Base-by-base conservation (phyloP, 2,888 invertebrate species). In the Mythimna pallens region DNA sequence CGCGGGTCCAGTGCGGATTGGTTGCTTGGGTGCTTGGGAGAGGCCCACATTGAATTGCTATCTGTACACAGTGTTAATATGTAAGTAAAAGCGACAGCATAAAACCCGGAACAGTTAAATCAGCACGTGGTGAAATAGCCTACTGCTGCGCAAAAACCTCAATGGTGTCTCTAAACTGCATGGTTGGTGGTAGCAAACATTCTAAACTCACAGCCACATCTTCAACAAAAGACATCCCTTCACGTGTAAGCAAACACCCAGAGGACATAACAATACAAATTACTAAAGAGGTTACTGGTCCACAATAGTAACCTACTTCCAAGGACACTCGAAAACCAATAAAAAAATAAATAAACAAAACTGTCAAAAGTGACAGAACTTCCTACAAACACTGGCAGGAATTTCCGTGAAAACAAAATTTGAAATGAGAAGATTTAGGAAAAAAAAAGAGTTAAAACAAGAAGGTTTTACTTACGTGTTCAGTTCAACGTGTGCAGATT, bases 401-500 rank as follows among this genome's bases (percentile, higher is more conserved):
- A 36, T 12, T 5, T 1, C 22, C 5, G 22, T 25, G 40, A 65
- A 52, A 73, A 47, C 59, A 63, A 62, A 10, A 22, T 62, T 68
- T 30, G n/a, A 77, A 73, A 66, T 40, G n/a, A n/a, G 65, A 73
- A 69, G 22, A 43, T 34, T 58, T 8, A 47, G 7, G 34, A 57
- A 20, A 65, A 58, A n/a, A 74, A 65, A 65, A 55, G 14, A 5
- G 54, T 52, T 54, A 36, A 62, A 47, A 58, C 17, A 72, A 84
- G 67, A 25, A 67, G 69, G 62, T 70, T 43, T 43, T 40, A 82
- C 82, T 82, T 82, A 79, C 79, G 79, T 78, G 82, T 65, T 79
- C 62, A 64, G 65, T 76, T 69, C 76, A 71, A 78, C 84, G 84
- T 86, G 77, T 81, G 81, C 89, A 83, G 87, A 80, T 70, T 85